These are phyloP conservation scores for Girardinus metallicus DNA, from an alignment of 2,797 vertebrate genomes.

Conservation along the genomic window DNA sequence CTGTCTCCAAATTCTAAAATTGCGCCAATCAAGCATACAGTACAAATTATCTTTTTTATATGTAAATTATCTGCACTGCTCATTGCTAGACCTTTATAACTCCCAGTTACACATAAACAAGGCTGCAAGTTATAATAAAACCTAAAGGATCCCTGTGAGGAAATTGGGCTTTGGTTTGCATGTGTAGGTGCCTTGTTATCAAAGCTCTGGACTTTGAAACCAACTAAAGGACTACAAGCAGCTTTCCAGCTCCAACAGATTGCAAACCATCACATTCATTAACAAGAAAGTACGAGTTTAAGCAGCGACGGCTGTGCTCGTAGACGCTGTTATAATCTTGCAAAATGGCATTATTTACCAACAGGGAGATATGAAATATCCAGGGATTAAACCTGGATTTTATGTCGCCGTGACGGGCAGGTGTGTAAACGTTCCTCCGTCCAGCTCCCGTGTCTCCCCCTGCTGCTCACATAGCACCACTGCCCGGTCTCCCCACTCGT, in stretches of 20 bases:
- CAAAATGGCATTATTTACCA: conserved; percentile 27
- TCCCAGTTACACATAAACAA: conserved; percentile 46
- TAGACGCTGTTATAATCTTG: conserved; percentile 21
- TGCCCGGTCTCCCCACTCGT: conserved; percentile 33
- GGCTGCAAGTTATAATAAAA: conserved; percentile 53
- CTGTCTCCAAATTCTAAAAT: conserved; percentile 49
- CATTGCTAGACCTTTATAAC: conserved; percentile 45
- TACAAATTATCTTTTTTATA: conserved; percentile 32
- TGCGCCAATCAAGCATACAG: conserved; percentile 24
- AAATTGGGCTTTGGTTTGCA: conserved; percentile 44
- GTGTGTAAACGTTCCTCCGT: conserved; percentile 29
- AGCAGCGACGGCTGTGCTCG: conserved; percentile 12
- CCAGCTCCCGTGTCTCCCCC: conserved; percentile 55
- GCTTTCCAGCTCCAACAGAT: conserved; percentile 24
- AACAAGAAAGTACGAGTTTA: conserved; percentile 18
- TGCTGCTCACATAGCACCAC: conserved; percentile 52
- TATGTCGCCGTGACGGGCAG: conserved; percentile 20
- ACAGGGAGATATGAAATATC: conserved; percentile 22
- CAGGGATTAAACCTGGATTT: conserved; percentile 18
- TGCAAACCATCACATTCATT: conserved; percentile 23
- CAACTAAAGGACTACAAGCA: conserved; percentile 28
- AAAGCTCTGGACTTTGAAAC: conserved; percentile 49
- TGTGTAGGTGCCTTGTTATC: conserved; percentile 24
- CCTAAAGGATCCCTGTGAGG: conserved; percentile 40
- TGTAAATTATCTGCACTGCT: conserved; percentile 24